Percentiles rank a stretch among this genome's conserved stretches.
These are phyloP conservation scores for Sebastes oblongus DNA, from an alignment of 2,797 vertebrate species.

Conservation along the genomic window DNA sequence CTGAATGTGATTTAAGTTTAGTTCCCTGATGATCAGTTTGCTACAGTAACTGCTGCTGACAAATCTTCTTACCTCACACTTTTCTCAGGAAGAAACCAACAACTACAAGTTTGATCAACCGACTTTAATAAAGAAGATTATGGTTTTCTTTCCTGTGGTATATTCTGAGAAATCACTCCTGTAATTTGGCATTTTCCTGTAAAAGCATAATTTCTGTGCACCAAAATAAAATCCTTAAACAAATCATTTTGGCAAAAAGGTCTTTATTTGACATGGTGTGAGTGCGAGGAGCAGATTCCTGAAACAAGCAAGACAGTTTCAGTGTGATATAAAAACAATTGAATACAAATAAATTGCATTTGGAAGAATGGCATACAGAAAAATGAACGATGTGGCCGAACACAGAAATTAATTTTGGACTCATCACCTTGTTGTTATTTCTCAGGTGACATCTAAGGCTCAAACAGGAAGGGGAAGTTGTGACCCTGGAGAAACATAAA, in stretches of 20 bases:
- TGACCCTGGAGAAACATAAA: conserved; percentile 67
- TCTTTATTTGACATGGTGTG: conserved; percentile 61
- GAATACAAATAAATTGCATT: not conserved
- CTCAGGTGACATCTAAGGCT: conserved; percentile 68
- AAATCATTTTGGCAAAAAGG: conserved; percentile 11
- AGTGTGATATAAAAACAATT: conserved; percentile 8
- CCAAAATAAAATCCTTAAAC: conserved; percentile 28
- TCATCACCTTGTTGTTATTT: conserved; percentile 2
- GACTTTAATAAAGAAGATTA: not conserved
- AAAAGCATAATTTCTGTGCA: not conserved
- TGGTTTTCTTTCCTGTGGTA: not conserved
- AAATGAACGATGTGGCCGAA: not conserved
- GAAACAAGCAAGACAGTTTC: conserved; percentile 15
- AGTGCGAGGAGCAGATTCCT: not conserved
- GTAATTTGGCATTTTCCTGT: not conserved
- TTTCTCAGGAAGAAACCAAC: conserved; percentile 15
- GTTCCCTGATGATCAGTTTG: not conserved
- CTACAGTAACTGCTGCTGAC: not conserved
- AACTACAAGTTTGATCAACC: not conserved
- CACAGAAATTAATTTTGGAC: not conserved
- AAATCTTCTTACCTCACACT: not conserved
- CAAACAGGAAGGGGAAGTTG: conserved; percentile 80
- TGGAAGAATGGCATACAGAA: not conserved
- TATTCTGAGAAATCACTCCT: not conserved
- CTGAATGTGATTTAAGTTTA: not conserved